These are phyloP conservation scores for Chaetorhynchus papuensis DNA, from an alignment of 2,113 vertebrate species.

Conservation along the genomic window DNA sequence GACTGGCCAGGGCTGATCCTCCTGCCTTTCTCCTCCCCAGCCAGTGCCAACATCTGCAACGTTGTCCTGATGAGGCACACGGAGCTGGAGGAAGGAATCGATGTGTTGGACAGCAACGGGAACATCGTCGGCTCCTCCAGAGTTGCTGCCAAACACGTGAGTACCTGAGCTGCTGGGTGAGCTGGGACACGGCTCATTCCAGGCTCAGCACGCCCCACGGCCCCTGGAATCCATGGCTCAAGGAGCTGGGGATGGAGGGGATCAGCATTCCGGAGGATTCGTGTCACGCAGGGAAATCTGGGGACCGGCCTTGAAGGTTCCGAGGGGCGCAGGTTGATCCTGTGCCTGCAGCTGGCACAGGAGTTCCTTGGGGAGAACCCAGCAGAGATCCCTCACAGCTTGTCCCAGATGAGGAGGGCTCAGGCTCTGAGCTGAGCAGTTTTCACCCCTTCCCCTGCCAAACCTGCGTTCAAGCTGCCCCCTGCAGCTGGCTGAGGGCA, in stretches of 20 bases:
- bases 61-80: constrained; percentile 91
- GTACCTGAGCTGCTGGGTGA: constrained; percentile 7
- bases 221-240: accelerated
- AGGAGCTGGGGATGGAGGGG: neutral
- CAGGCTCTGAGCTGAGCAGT: neutral
- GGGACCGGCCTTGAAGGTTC: accelerated
- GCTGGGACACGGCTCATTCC: neutral
- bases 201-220: neutral
- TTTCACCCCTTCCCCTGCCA: neutral
- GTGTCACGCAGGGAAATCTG: accelerated
- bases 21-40: constrained; percentile 64
- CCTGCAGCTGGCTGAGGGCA: neutral
- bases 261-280: neutral
- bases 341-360: neutral
- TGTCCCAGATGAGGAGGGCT: neutral
- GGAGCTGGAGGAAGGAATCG: constrained; percentile 88
- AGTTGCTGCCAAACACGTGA: constrained; percentile 86
- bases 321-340: accelerated
- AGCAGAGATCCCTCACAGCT: neutral
- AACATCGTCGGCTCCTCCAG: constrained; percentile 85
- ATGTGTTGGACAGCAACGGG: constrained; percentile 78
- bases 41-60: constrained; percentile 92
- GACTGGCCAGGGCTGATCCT: neutral
- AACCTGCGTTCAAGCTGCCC: accelerated
- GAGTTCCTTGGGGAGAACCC: neutral